Percentiles rank a stretch among this genome's conserved stretches.
phyloP scores from a whole-genome alignment of 2,797 vertebrate genomes.

The Hippocampus kuda region DNA sequence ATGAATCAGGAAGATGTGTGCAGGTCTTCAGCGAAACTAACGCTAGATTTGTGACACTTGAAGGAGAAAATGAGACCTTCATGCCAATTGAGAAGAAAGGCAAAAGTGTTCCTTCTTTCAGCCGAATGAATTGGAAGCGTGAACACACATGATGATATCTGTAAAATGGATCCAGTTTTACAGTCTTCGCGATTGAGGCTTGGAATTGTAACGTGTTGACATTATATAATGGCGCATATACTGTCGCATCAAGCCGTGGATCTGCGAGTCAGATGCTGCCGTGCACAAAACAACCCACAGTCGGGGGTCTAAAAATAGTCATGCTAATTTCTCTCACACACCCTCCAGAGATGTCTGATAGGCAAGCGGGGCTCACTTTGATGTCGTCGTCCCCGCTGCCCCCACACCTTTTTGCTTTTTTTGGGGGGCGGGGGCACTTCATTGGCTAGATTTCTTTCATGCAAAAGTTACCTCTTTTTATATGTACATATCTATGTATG shows the following conservation, averaged over 20 bases:
- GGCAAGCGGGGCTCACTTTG: constrained; percentile 11
- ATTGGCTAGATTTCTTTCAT: too few species aligned
- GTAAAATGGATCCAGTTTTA: background rate
- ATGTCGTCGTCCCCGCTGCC: background rate
- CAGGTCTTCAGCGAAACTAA: background rate
- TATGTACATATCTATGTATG: too few species aligned
- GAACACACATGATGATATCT: background rate
- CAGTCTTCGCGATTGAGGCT: background rate
- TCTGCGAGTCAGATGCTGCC: constrained; percentile 19
- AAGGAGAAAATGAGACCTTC: background rate
- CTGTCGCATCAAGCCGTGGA: background rate
- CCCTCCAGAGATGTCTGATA: constrained; percentile 34
- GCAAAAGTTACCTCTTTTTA: too few species aligned
- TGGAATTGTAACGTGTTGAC: background rate
- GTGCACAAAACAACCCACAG: constrained; percentile 35
- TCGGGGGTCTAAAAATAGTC: constrained; percentile 50
- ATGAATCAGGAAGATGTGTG: background rate
- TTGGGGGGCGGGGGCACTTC: too few species aligned
- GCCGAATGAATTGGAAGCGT: background rate
- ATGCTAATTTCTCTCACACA: constrained; percentile 26
- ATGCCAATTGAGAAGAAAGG: background rate
- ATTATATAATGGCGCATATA: background rate
- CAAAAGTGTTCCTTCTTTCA: background rate
- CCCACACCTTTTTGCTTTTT: too few species aligned
- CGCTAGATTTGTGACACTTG: background rate